phyloP scores from a whole-genome alignment of 2,888 invertebrate species.

The Nomada fucata region DNA sequence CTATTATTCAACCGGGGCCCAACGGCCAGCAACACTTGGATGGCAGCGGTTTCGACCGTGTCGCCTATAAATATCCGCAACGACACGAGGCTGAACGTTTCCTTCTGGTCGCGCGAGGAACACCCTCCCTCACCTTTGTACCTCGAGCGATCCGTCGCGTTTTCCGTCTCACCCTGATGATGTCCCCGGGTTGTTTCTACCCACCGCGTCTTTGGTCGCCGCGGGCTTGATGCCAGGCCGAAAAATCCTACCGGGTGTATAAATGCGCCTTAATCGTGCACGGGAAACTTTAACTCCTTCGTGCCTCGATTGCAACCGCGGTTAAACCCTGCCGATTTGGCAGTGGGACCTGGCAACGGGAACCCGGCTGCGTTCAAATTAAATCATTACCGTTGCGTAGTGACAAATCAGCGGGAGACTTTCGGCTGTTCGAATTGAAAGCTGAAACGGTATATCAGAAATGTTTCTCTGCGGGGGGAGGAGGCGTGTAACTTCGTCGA shows the following conservation, averaged over 20 bases:
- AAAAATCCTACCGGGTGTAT: conserved; percentile 46
- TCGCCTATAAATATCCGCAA: conserved; percentile 76
- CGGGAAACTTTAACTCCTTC: conserved; percentile 53
- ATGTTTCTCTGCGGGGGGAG: neutral
- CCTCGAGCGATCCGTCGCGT: neutral
- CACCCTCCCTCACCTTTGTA: neutral
- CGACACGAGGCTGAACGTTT: conserved; percentile 67
- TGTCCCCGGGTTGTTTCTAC: neutral
- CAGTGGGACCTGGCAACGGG: conserved; percentile 27
- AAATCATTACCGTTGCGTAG: conserved; percentile 8
- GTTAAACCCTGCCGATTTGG: conserved; percentile 47
- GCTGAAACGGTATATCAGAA: neutral
- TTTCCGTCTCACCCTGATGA: conserved; percentile 22
- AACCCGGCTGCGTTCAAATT: conserved; percentile 23
- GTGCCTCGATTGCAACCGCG: conserved; percentile 25
- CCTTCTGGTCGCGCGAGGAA: conserved; percentile 59
- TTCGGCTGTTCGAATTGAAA: neutral
- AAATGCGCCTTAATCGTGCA: conserved; percentile 48
- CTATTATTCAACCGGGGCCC: conserved; percentile 74
- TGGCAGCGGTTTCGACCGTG: conserved; percentile 64
- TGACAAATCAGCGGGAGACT: neutral
- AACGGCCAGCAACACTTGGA: conserved; percentile 50
- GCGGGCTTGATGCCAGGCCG: conserved; percentile 55
- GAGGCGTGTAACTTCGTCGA: no score
- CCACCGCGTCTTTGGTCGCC: conserved; percentile 14